Base-by-base conservation (phyloP, 2,797 vertebrate species). In the Spondyliosoma cantharus region DNA sequence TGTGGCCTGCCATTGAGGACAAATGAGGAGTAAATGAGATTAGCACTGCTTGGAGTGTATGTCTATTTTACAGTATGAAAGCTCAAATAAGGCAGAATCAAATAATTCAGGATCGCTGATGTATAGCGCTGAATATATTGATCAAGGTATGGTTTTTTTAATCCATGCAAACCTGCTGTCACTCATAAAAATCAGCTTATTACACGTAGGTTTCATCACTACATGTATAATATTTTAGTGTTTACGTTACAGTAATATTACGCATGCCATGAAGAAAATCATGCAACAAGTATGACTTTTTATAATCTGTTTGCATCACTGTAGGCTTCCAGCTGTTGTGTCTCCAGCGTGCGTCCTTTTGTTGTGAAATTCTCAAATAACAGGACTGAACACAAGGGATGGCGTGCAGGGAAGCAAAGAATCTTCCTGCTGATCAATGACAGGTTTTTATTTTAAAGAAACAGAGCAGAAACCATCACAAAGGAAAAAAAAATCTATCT, bases 391-490 rank as follows among this genome's bases (percentile, higher is more conserved):
- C 69, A 54, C 9, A 16, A 42, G 43, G 9, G 42, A 76, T 56
- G 29, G 60, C 46, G 7, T 76, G 69, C 8, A 73, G 64, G 15
- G 29, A 77, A 61, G 50, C 45, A 60, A 62, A 65, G 27, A 78
- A 48, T 77, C 48, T 54, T 42, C 81, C 70, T 29, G 71, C 56
- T 83, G 81, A 76, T 68, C 68, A 73, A 48, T 72, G 62, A 20
- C 76, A 74, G 61, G 67, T 58, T 80, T 87, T 87, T 74, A 82
- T 86, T 88, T 82, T 53, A 46, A 84, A 74, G 67, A 79, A 78
- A 60, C 27, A 9, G 65, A 85, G 76, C 69, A 71, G 83, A 84
- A 89, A 84, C 46, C 50, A 60, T 69, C 43, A 56, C 20, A 65
- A 54, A 78, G 52, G 12, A 58, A 48, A 65, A 48, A 65, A 73